Evolutionary conservation across 1,140 invertebrate species (phyloP).

Genomic region (Trachelipus rathkii): DNA sequence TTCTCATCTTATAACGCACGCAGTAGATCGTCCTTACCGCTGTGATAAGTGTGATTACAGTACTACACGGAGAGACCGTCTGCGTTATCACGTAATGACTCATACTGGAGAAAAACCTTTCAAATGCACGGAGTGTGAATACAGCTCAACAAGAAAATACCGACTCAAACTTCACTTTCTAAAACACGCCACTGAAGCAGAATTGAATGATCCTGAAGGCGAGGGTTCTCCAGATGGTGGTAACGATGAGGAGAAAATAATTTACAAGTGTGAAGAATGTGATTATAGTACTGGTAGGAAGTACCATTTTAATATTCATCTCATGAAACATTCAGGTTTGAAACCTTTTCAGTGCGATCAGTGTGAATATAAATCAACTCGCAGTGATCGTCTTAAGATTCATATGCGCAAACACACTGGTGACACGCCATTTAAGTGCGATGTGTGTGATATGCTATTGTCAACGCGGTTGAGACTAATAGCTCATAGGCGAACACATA

Average conservation of each 20-base stretch:
- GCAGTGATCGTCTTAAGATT: conserved; percentile 19
- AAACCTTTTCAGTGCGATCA: conserved; percentile 26
- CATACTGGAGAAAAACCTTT: conserved; percentile 3
- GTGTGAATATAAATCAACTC: conserved; percentile 24
- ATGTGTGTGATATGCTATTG: not conserved
- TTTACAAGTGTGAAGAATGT: not conserved
- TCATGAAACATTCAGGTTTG: conserved; percentile 17
- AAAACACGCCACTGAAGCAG: too few relatives aligned
- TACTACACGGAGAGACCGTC: not conserved
- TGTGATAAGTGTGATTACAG: conserved; percentile 11
- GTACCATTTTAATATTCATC: conserved; percentile 20
- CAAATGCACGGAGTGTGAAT: conserved; percentile 5
- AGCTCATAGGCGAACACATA: conserved; percentile 14
- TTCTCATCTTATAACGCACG: too few relatives aligned
- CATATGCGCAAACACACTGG: conserved; percentile 18
- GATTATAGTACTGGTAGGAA: not conserved
- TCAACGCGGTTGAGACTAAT: not conserved
- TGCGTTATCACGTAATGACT: not conserved
- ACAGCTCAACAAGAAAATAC: not conserved
- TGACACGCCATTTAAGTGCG: not conserved
- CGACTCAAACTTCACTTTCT: not conserved
- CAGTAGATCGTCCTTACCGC: too few relatives aligned
- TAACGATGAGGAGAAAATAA: too few relatives aligned
- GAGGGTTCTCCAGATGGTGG: too few relatives aligned
- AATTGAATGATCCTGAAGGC: too few relatives aligned